A percentile compares a stretch with the other conserved stretches of the same genome.
Conservation (phyloP, 2,797 vertebrate species). For the Prionace glauca region DNA sequence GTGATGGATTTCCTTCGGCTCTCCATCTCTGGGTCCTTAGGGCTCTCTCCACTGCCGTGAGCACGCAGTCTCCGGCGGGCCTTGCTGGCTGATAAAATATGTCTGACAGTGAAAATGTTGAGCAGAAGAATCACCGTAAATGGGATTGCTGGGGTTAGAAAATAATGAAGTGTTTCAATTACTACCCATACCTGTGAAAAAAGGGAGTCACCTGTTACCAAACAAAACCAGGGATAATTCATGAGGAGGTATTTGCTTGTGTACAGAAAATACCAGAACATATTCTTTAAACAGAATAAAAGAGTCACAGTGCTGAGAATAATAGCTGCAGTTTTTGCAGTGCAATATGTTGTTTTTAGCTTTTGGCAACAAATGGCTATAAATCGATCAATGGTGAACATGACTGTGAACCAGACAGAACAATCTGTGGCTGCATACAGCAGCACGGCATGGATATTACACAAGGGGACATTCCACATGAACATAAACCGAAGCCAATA, state of each 20-base stretch:
- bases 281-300: background rate
- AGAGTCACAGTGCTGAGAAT: background rate
- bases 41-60: background rate
- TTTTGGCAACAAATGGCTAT: background rate
- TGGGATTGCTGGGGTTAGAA: background rate
- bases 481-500: background rate
- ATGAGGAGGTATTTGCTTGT: background rate
- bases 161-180: background rate
- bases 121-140: background rate
- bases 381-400: background rate
- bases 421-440: background rate
- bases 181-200: background rate
- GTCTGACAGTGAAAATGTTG: background rate
- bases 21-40: background rate
- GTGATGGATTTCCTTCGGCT: background rate
- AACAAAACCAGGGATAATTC: background rate
- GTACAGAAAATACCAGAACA: background rate
- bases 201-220: background rate
- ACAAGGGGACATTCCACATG: background rate
- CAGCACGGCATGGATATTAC: background rate
- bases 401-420: background rate
- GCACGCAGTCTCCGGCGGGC: background rate
- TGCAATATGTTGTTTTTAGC: background rate
- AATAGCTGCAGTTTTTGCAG: background rate
- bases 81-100: background rate